Evolutionary conservation across 2,797 vertebrate genomes (phyloP).

Genomic region (Alectoris magna): DNA sequence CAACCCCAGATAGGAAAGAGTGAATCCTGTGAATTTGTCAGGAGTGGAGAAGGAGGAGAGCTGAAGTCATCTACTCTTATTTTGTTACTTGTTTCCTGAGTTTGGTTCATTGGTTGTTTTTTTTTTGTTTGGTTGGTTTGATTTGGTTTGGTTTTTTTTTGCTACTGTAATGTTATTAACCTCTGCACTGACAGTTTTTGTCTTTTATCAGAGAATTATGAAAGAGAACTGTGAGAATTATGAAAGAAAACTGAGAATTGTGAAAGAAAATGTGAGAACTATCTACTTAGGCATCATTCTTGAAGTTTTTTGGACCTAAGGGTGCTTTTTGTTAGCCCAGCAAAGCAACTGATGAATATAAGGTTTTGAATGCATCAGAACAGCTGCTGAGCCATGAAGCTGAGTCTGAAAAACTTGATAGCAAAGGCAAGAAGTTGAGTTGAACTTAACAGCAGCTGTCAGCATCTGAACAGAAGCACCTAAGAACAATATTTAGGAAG

Average conservation of each 20-base stretch:
- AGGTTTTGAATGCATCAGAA: background rate
- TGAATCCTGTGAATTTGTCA: background rate
- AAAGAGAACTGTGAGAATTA: background rate
- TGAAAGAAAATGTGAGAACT: background rate
- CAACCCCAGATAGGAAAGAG: background rate
- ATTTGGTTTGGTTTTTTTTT: background rate
- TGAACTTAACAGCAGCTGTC: background rate
- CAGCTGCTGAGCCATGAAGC: background rate
- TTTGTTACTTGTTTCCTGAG: background rate
- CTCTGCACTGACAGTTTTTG: background rate
- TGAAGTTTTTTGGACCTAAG: background rate
- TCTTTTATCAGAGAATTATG: background rate
- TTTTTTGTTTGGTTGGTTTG: background rate
- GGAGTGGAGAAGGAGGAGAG: background rate
- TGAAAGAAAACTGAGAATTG: background rate
- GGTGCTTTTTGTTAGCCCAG: background rate
- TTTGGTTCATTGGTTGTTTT: background rate
- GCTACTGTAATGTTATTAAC: background rate
- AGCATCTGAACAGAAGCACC: background rate
- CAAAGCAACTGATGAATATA: background rate
- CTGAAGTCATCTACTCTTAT: background rate
- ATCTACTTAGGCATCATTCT: background rate
- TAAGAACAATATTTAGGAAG: background rate
- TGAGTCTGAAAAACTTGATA: background rate
- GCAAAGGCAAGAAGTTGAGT: background rate